Percentiles rank a stretch among this genome's conserved stretches.
These are phyloP conservation scores for Oryctes rhinoceros DNA, from an alignment of 1,140 invertebrate genomes.

Conservation along the genomic window DNA sequence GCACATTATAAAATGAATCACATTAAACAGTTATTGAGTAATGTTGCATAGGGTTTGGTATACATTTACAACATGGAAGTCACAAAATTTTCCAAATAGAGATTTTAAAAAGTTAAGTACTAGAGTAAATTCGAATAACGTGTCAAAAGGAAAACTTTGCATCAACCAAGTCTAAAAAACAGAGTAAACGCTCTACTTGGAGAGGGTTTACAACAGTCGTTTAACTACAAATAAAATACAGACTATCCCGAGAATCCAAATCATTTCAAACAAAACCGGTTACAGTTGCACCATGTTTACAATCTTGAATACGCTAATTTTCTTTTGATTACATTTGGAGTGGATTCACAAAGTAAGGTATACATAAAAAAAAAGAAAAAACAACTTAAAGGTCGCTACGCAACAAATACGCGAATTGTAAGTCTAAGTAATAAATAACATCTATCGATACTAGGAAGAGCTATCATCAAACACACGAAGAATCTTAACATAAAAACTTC, in stretches of 20 bases:
- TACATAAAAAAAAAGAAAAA: slow-evolving; percentile 26
- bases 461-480: slow-evolving; percentile 43
- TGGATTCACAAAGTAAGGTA: not conserved
- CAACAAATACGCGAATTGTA: slow-evolving; percentile 39
- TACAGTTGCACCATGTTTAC: not conserved
- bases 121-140: slow-evolving; percentile 39
- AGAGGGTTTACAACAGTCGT: slow-evolving; percentile 52
- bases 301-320: slow-evolving; percentile 24
- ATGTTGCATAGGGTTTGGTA: slow-evolving; percentile 51
- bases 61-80: slow-evolving; percentile 43
- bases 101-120: slow-evolving; percentile 33
- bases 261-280: not conserved
- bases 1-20: slow-evolving; percentile 55
- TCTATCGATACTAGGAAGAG: slow-evolving; percentile 38
- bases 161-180: slow-evolving; percentile 38
- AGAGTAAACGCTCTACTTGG: slow-evolving; percentile 46
- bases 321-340: not conserved
- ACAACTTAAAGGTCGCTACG: slow-evolving; percentile 33
- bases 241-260: not conserved
- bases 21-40: slow-evolving; percentile 56
- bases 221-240: slow-evolving; percentile 46
- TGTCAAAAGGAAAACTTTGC: slow-evolving; percentile 42
- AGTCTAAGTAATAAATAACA: slow-evolving; percentile 44
- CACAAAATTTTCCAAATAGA: slow-evolving; percentile 42
- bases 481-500: slow-evolving; percentile 51